phyloP scores from a whole-genome alignment of 2,113 vertebrate genomes.

The Cairina moschata region DNA sequence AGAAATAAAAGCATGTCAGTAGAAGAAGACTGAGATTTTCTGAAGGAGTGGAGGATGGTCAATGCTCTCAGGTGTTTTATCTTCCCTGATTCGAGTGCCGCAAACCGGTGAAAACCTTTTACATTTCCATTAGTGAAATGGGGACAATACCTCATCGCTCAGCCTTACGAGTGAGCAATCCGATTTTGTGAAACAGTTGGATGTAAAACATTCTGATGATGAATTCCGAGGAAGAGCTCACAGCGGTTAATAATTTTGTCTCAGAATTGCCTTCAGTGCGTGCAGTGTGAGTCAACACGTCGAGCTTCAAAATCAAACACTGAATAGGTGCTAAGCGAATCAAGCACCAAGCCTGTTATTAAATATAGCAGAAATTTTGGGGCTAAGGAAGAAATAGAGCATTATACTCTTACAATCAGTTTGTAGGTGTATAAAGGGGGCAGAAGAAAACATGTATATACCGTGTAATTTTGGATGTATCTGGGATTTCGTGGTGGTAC shows the following conservation, averaged over 20 bases:
- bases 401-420: neutral
- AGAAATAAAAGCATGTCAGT: neutral
- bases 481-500: neutral
- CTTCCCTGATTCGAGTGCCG: neutral
- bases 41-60: neutral
- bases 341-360: neutral
- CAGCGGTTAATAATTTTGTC: neutral
- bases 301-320: neutral
- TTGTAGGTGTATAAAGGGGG: neutral
- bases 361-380: neutral
- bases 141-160: neutral
- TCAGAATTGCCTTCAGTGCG: rapidly evolving
- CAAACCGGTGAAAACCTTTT: neutral
- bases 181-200: rapidly evolving
- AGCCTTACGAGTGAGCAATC: too few species aligned
- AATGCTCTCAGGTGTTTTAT: too few species aligned
- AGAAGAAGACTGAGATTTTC: neutral
- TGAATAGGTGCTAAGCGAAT: neutral
- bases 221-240: neutral
- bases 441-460: rapidly evolving
- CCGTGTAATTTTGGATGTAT: rapidly evolving
- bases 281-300: rapidly evolving
- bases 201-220: neutral
- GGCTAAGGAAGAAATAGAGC: neutral
- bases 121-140: neutral